Conservation (phyloP, 2,888 invertebrate genomes). For the Notodonta ziczac region DNA sequence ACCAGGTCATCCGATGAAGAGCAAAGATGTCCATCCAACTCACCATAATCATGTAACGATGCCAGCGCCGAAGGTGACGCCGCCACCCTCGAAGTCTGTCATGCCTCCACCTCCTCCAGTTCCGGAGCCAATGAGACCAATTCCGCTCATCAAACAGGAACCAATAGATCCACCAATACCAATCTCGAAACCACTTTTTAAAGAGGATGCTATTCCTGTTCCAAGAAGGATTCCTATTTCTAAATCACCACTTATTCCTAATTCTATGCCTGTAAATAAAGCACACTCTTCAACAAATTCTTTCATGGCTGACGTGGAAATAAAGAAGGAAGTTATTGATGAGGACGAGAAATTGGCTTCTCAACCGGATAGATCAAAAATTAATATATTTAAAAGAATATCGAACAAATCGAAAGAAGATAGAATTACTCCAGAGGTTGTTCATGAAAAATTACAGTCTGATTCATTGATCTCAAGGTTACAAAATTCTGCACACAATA, state of each 20-base stretch:
- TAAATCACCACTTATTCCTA: slow-evolving; percentile 75
- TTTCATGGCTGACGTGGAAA: slow-evolving; percentile 67
- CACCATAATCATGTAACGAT: slow-evolving; percentile 75
- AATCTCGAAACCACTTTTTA: slow-evolving; percentile 46
- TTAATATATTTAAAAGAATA: slow-evolving; percentile 95
- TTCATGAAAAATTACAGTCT: slow-evolving; percentile 70
- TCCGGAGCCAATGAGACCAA: slow-evolving; percentile 57
- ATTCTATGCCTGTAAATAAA: slow-evolving; percentile 66
- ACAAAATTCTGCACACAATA: slow-evolving; percentile 65
- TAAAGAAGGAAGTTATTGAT: slow-evolving; percentile 80
- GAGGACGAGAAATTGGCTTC: slow-evolving; percentile 87
- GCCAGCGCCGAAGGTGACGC: slow-evolving; percentile 64
- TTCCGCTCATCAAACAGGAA: slow-evolving; percentile 67
- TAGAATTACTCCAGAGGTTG: slow-evolving; percentile 73
- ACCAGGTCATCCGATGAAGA: slow-evolving; percentile 69
- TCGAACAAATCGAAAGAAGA: slow-evolving; percentile 90
- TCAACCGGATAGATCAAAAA: slow-evolving; percentile 93
- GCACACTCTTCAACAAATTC: slow-evolving; percentile 57
- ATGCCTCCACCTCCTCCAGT: slow-evolving; percentile 55
- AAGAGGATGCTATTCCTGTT: slow-evolving; percentile 76
- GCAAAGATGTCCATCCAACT: slow-evolving; percentile 71
- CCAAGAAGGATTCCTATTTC: slow-evolving; percentile 80
- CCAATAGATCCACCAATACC: slow-evolving; percentile 58
- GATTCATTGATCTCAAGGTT: slow-evolving; percentile 76
- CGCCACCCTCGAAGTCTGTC: slow-evolving; percentile 46